Base-by-base conservation (phyloP, 1,140 invertebrate species). In the Lasaia peninsularis region DNA sequence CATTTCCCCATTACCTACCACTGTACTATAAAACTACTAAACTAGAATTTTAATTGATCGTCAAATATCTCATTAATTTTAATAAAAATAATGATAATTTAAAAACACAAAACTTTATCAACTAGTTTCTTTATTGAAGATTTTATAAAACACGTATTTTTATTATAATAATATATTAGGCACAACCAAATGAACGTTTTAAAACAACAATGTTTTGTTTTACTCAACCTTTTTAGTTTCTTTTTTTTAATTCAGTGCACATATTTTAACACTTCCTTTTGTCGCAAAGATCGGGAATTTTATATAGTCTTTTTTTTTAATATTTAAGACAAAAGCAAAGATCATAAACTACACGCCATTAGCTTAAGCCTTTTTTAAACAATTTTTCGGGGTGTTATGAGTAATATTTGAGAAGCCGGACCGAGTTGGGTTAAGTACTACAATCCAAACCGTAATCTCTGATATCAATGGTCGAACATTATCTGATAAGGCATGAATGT, bases 381-480 rank as follows among this genome's bases (percentile, higher is more conserved):
- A 18, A 10, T 37, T 37, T 35, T 37, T 14, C 12, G n/a, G 16
- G 35, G 35, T 44, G 2, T 10, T 20, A 20, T 44, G 37, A 44
- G 37, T 44, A 44, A 44, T 20, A 28, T 7, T 4, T 28, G 24
- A 4, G 24, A 28, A 28, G 24, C 4, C 24, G 4, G 1, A 14
- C 18, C 16, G 37, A 44, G 6, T 18, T 14, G 37, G 10, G 37
- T 44, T 18, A 14, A 18, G 16, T 18, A 18, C 18, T 18, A 44
- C 12, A 40, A 40, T 44, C 37, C 37, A 44, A 44, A 18, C 5
- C 14, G 14, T 44, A 44, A 44, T 44, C 37, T 44, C 18, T 44
- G 14, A 44, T 44, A 44, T 44, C 37, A 18, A 11, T 44, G 37
- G 37, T 9, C 37, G 16, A 44, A 44, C 18, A 44, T 44, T 44